Percentiles rank a stretch among this genome's conserved stretches.
Conservation (phyloP, 1,140 invertebrate genomes). For the Drosophila punjabiensis region DNA sequence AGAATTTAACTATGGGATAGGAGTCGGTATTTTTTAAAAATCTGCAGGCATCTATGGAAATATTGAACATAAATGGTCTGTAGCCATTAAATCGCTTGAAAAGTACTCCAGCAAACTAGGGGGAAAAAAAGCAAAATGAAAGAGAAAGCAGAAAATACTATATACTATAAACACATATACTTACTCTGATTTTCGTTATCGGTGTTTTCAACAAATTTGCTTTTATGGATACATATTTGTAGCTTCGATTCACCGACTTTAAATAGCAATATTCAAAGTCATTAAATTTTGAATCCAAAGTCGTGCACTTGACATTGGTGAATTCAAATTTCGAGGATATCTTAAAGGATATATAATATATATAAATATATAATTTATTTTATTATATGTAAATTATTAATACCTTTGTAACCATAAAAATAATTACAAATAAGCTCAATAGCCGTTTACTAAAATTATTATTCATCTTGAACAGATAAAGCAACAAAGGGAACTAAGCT, state of each 20-base stretch:
- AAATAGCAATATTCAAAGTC: not conserved
- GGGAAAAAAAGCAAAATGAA: not conserved
- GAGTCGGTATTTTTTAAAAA: not conserved
- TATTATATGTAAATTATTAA: not conserved
- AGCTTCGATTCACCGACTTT: slow-evolving; percentile 1
- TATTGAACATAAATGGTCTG: not conserved
- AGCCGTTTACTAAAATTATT: not conserved
- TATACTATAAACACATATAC: not conserved
- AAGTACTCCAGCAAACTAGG: not conserved
- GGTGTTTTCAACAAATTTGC: not conserved
- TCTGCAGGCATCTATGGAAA: not conserved
- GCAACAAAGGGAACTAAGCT: not conserved
- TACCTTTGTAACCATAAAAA: not conserved
- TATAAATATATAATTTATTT: not conserved
- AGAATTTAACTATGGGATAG: not conserved
- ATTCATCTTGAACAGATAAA: not conserved
- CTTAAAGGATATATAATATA: not conserved
- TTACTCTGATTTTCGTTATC: not conserved
- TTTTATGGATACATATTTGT: slow-evolving; percentile 1
- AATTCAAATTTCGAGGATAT: slow-evolving; percentile 9
- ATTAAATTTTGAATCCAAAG: slow-evolving; percentile 3
- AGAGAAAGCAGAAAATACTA: not conserved
- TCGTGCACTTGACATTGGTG: slow-evolving; percentile 12
- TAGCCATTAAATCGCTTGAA: not conserved
- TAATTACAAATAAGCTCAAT: not conserved